These are phyloP conservation scores for Ascidia mentula DNA, from an alignment of 23 tunicate species.

Conservation along the genomic window DNA sequence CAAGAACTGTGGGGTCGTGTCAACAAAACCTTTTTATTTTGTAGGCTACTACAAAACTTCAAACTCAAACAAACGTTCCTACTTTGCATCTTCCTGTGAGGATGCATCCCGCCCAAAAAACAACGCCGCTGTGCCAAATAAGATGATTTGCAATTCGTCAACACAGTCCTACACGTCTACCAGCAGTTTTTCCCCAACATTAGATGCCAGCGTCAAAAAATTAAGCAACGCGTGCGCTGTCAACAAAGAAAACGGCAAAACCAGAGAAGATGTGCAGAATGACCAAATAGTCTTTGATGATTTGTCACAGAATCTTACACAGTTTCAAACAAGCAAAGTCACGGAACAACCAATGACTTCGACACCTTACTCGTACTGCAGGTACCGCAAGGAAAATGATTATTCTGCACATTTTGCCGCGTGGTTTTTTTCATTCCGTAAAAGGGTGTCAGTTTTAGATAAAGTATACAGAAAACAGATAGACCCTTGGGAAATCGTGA, in stretches of 20 bases:
- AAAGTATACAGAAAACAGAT: no score
- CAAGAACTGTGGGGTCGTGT: no score
- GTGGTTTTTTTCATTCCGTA: no score
- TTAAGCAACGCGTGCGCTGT: not conserved
- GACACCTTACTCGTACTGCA: not conserved
- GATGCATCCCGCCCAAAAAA: not conserved
- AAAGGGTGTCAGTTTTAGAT: no score
- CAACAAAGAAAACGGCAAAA: not conserved
- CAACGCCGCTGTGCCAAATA: no score
- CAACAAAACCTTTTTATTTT: no score
- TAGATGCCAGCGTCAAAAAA: not conserved
- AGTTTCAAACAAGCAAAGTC: not conserved
- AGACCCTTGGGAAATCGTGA: no score
- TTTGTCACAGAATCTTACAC: not conserved
- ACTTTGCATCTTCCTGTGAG: not conserved
- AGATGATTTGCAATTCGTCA: no score
- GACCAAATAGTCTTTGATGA: not conserved
- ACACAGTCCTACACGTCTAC: no score
- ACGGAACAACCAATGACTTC: not conserved
- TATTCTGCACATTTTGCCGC: no score
- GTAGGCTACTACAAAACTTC: not conserved
- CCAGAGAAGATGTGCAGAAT: not conserved
- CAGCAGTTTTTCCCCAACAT: no score
- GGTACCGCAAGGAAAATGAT: no score
- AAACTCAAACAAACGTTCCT: not conserved